phyloP scores from a whole-genome alignment of 2,113 vertebrate species.

The Ptychochromis oligacanthus region DNA sequence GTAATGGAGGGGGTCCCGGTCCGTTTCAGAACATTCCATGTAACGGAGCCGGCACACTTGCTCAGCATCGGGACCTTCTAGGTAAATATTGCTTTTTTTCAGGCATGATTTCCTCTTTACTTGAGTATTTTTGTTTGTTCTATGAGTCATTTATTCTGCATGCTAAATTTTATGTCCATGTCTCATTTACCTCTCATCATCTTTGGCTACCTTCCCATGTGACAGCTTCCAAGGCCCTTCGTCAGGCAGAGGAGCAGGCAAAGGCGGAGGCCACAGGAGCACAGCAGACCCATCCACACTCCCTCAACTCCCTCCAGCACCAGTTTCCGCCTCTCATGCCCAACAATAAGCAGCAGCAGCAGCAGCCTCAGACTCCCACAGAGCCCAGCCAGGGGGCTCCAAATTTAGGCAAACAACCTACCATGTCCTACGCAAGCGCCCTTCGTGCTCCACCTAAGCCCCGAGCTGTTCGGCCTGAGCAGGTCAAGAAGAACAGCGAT shows the following conservation, averaged over 20 bases:
- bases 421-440: constrained; percentile 98
- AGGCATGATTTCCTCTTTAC: neutral
- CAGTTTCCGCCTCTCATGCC: constrained; percentile 98
- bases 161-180: neutral
- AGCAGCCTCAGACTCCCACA: constrained; percentile 81
- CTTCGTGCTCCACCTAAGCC: constrained; percentile 96
- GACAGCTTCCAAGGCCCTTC: constrained; percentile 88
- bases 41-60: constrained; percentile 90
- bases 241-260: constrained; percentile 87
- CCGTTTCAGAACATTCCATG: constrained; percentile 98
- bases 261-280: constrained; percentile 81
- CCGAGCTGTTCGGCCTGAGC: constrained; percentile 90
- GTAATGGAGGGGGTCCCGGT: constrained; percentile 85
- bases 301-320: constrained; percentile 90
- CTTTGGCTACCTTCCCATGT: neutral
- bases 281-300: constrained; percentile 84
- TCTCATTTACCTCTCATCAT: neutral
- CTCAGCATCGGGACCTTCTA: constrained; percentile 89
- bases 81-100: constrained; percentile 75
- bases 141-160: neutral
- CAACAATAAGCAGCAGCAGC: constrained; percentile 76
- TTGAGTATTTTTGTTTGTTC: neutral
- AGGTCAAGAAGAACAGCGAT: constrained; percentile 97
- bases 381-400: constrained; percentile 77
- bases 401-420: constrained; percentile 86